phyloP scores from a whole-genome alignment of 2,797 vertebrate genomes.

The Onychomys arenicola region DNA sequence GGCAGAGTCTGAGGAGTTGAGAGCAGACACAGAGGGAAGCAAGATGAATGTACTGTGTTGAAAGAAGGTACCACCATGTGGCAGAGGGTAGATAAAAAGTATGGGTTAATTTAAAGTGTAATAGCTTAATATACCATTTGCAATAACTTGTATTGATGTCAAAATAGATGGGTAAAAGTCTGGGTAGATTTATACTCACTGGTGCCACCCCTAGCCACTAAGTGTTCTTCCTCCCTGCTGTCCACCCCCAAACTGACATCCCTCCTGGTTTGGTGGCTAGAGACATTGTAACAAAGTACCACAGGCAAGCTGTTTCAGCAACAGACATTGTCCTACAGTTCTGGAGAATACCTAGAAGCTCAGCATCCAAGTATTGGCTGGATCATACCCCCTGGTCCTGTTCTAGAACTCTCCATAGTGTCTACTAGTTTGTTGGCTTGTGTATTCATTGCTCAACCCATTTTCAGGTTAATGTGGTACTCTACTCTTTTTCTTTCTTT shows the following conservation, averaged over 20 bases:
- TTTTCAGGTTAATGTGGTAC: not conserved
- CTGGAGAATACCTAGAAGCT: not conserved
- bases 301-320: not conserved
- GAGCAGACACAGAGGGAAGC: too few relatives aligned
- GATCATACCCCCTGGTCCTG: not conserved
- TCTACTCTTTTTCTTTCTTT: too few relatives aligned
- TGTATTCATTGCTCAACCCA: not conserved
- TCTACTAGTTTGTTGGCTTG: not conserved
- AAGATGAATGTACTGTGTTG: too few relatives aligned
- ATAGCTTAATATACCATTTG: not conserved
- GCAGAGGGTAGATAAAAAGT: too few relatives aligned
- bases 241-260: not conserved
- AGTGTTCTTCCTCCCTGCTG: not conserved
- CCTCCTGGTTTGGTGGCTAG: too few relatives aligned
- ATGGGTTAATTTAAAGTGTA: too few relatives aligned
- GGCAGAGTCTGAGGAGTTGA: too few relatives aligned
- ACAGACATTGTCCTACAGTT: not conserved
- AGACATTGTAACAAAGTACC: not conserved
- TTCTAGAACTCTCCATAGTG: not conserved
- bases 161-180: not conserved
- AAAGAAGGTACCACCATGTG: too few relatives aligned
- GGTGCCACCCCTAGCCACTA: too few relatives aligned
- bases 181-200: not conserved
- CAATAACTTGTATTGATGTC: too few relatives aligned
- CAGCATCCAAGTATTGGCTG: not conserved